Percentiles rank a stretch among this genome's conserved stretches.
Conservation (phyloP, 1,140 invertebrate genomes). For the Mizuhopecten yessoensis region DNA sequence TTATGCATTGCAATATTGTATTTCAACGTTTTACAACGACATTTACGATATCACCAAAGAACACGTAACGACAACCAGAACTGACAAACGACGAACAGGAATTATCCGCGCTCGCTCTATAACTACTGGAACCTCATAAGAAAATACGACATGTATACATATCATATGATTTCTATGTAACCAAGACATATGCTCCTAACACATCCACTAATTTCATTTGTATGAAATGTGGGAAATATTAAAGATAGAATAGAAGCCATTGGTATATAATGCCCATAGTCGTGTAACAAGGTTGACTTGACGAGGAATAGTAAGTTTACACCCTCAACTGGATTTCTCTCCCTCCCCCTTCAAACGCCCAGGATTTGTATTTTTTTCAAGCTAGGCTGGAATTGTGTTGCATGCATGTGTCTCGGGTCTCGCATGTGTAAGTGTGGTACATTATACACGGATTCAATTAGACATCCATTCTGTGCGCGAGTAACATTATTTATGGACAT, state of each 20-base stretch:
- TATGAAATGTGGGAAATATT: background rate
- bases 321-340: background rate
- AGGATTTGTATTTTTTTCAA: background rate
- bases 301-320: background rate
- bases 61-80: background rate
- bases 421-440: conserved; percentile 19
- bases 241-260: too few species aligned
- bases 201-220: background rate
- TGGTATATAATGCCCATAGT: background rate
- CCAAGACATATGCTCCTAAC: background rate
- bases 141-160: background rate
- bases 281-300: background rate
- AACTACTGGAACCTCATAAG: too few species aligned
- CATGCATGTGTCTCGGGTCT: background rate
- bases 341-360: background rate
- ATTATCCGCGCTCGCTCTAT: too few species aligned
- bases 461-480: conserved; percentile 4
- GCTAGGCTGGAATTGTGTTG: background rate
- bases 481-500: background rate
- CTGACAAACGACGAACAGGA: background rate
- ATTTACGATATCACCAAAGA: background rate
- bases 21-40: too few species aligned
- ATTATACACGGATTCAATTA: conserved; percentile 12
- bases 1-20: too few species aligned
- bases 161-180: background rate